Evolutionary conservation across 2,113 vertebrate genomes (phyloP), one percentile per base, ranked within the genome.

Genomic region (Petaurus breviceps): DNA sequence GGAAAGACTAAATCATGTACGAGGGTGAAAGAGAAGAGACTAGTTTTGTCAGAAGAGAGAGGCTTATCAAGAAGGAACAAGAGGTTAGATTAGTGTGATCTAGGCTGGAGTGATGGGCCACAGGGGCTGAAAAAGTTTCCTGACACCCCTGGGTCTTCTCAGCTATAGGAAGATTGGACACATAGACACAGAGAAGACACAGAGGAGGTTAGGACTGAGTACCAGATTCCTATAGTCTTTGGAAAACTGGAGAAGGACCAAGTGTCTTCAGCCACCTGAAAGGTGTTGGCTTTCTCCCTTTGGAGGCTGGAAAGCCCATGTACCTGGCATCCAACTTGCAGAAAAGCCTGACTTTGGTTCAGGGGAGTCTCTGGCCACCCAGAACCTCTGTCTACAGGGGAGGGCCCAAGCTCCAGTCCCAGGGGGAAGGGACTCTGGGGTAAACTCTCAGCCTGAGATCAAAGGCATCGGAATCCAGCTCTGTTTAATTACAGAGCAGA

Each of bases 401-500:
- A 84, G 68, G 68, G 68, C 68, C 68, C n/a, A 84, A 84, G n/a
- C 68, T 84, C n/a, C 68, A 43, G 68, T 84, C 68, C n/a, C 19
- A 84, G n/a, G 19, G n/a, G 68, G 68, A 84, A 84, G 68, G 68
- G n/a, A 84, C 68, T 84, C 68, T 84, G 16, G n/a, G n/a, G 68
- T 43, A 84, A 84, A 43, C 68, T 84, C 68, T 84, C 68, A 84
- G n/a, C 68, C 68, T 84, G 68, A 84, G 68, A 84, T 84, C 68
- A 84, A 84, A 84, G 68, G n/a, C 68, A 84, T 43, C 2, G 68
- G 68, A 84, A 84, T 84, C 68, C 68, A 84, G 68, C 19, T 77
- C 61, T 84, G 68, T 84, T 84, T 84, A 84, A 84, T 84, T 84
- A 84, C 68, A 84, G 68, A 84, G 68, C 68, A 84, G 68, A 84